A percentile compares a stretch with the other conserved stretches of the same genome.
Conservation (phyloP, 2,888 invertebrate genomes). For the Myopa testacea region DNA sequence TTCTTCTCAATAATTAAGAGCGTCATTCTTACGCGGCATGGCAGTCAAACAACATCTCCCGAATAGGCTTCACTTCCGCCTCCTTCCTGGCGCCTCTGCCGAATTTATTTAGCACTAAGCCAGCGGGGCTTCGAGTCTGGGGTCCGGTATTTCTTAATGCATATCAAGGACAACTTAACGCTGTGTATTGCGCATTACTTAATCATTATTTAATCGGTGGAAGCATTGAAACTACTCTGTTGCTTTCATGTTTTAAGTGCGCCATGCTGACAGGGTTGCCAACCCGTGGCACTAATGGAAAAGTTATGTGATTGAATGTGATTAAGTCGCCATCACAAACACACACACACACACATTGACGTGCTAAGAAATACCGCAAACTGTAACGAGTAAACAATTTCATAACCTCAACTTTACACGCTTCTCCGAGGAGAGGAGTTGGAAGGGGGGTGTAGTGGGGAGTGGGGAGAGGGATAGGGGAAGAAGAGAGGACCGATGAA, state of each 20-base stretch:
- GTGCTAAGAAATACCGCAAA: neutral
- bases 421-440: neutral
- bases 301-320: conserved; percentile 35
- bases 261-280: neutral
- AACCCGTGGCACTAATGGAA: conserved; percentile 21
- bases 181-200: too few species aligned
- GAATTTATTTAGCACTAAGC: too few species aligned
- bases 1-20: too few species aligned
- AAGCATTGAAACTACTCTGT: neutral
- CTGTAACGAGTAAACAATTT: neutral
- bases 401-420: neutral
- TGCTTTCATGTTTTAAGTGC: neutral
- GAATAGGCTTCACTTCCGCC: too few species aligned
- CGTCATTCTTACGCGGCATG: too few species aligned
- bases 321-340: neutral
- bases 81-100: too few species aligned
- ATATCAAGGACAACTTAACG: too few species aligned
- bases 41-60: too few species aligned
- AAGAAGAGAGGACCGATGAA: neutral
- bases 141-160: too few species aligned
- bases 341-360: neutral
- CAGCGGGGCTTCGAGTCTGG: too few species aligned
- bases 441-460: neutral
- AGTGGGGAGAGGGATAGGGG: neutral
- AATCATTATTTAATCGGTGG: too few species aligned